Conservation (phyloP, 1,140 invertebrate genomes). For the Diuraphis noxia region DNA sequence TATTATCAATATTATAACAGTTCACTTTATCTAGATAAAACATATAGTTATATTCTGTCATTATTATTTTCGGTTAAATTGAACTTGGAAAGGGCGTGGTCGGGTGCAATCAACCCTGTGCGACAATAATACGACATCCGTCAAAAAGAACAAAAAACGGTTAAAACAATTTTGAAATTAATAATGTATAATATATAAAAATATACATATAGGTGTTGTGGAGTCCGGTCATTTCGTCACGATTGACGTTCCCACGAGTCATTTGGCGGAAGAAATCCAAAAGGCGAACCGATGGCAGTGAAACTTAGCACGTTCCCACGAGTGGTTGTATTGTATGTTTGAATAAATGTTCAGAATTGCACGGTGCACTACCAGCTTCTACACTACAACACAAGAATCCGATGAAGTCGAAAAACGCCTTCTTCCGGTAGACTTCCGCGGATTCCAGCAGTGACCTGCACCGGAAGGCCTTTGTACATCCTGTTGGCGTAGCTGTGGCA, state of each 20-base stretch:
- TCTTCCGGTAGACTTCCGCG: conserved; percentile 52
- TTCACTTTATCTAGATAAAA: not conserved
- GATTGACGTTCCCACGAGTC: conserved; percentile 25
- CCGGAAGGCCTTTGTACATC: conserved; percentile 36
- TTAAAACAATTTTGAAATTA: not conserved
- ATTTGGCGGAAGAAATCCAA: not conserved
- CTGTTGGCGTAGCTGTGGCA: conserved; percentile 8
- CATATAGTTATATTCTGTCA: not conserved
- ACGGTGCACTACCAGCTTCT: not conserved
- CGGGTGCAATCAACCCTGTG: not conserved
- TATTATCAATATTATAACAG: not conserved
- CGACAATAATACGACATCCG: not conserved
- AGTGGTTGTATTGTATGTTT: conserved; percentile 30
- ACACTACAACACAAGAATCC: conserved; percentile 12
- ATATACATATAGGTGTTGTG: not conserved
- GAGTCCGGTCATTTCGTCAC: not conserved
- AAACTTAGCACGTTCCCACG: conserved; percentile 50
- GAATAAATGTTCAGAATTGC: conserved; percentile 1
- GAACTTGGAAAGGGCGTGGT: not conserved
- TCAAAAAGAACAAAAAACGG: not conserved
- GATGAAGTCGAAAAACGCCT: conserved; percentile 50
- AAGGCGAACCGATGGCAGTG: not conserved
- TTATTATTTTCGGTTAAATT: not conserved
- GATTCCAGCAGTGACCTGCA: conserved; percentile 45
- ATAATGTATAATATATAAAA: not conserved